A percentile compares a stretch with the other conserved stretches of the same genome.
These are phyloP conservation scores for rat (Rattus norvegicus) DNA, from an alignment of 2,113 vertebrate genomes.

Conservation along the genomic window DNA sequence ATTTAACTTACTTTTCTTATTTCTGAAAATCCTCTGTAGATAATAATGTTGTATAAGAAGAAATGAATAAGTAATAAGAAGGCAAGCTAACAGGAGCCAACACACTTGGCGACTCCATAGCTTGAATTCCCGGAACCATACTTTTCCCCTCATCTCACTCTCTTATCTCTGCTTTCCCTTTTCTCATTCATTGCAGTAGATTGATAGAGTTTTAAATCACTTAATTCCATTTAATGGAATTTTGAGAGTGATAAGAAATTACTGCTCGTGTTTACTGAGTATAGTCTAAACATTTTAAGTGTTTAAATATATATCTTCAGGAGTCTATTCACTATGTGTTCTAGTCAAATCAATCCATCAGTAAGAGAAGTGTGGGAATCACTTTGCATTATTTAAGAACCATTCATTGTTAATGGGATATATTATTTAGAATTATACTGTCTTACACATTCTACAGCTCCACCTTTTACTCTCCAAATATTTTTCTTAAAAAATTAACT, in stretches of 20 bases:
- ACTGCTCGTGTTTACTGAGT: neutral
- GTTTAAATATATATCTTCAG: neutral
- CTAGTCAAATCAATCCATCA: neutral
- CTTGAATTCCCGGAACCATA: neutral
- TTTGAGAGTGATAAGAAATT: slow-evolving; percentile 12
- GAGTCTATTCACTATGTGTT: neutral
- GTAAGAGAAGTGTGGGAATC: neutral
- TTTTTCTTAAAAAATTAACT: neutral
- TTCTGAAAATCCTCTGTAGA: neutral
- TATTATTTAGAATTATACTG: neutral
- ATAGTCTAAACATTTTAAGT: neutral
- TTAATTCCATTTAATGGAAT: neutral
- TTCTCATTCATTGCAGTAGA: neutral
- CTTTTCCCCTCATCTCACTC: too few species aligned
- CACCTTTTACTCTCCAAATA: neutral
- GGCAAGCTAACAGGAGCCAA: neutral
- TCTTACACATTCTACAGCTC: neutral
- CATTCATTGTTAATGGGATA: rapidly evolving
- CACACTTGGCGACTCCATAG: neutral
- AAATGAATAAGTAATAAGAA: neutral
- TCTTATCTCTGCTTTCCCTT: neutral
- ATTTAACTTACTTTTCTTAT: slow-evolving; percentile 5
- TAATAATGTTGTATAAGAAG: neutral
- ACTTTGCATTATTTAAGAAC: neutral
- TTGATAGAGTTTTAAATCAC: neutral